Evolutionary conservation across 2,888 invertebrate species (phyloP), one percentile per base, ranked within the genome.

Genomic region (Macrosoma leucophasiata): DNA sequence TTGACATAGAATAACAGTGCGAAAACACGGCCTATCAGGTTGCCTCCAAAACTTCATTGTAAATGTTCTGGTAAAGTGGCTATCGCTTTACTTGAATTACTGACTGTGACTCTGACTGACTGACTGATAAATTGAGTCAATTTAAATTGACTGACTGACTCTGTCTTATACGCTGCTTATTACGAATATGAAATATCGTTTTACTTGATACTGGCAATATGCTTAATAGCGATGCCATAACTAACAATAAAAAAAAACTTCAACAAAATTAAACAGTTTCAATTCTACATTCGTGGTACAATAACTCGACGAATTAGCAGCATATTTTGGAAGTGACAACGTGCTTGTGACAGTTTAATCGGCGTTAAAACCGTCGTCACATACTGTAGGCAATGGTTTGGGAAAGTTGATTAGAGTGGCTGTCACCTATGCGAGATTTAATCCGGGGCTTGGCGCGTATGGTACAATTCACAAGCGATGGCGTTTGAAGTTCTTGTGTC

Each of bases 391-490:
- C 75, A 78, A 77, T 77, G 74, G 71, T 48, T 62, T 57, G 78
- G 62, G 73, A 77, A 81, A 81, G 76, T 81, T 78, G 79, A 81
- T 81, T 76, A 69, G 70, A 77, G 65, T 62, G 50, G 48, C 72
- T 77, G 79, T 77, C 81, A 74, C 70, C 71, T 72, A 66, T 62
- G 58, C 62, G 56, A 67, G 72, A 76, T 76, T 77, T 72, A 76
- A 75, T 73, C 72, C 65, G 50, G 23, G 34, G 34, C 30, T 41
- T 39, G 54, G 48, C 56, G 53, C 35, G 52, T 39, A 31, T 44
- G 55, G 56, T 13, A 6, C 43, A 48, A 55, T 46, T 46, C 13
- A 34, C 2, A 25, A 46, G 35, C 28, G 33, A 7, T 21, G 42
- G 53, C 46, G 48, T 10, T 11, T 9, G 29, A 26, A 14, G 29